Percentiles rank a stretch among this genome's conserved stretches.
These are phyloP conservation scores for Formica selysi DNA, from an alignment of 1,140 invertebrate species.

Conservation along the genomic window DNA sequence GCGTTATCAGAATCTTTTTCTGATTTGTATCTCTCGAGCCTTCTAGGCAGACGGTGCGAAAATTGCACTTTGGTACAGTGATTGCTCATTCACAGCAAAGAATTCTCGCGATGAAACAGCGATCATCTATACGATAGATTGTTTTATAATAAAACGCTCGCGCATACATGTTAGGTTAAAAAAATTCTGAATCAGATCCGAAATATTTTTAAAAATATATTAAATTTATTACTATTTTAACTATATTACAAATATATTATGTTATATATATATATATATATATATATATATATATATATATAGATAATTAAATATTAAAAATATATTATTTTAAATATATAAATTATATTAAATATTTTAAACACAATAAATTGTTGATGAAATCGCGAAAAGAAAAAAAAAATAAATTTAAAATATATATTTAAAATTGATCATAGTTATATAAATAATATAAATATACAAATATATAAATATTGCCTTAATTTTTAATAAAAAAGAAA, in stretches of 20 bases:
- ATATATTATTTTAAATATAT: too few species aligned
- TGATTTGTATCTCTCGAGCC: background rate
- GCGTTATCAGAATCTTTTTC: conserved; percentile 2
- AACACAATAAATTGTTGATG: too few species aligned
- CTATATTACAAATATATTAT: too few species aligned
- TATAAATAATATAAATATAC: too few species aligned
- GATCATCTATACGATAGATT: background rate
- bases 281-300: too few species aligned
- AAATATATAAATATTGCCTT: background rate
- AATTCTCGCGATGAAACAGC: background rate
- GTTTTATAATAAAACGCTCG: background rate
- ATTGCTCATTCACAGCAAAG: conserved; percentile 38
- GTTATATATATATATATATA: too few species aligned
- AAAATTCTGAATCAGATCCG: background rate
- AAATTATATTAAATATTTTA: too few species aligned
- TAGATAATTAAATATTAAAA: too few species aligned
- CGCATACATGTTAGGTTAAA: background rate
- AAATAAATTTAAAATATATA: too few species aligned
- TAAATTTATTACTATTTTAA: too few species aligned
- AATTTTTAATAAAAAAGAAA: background rate
- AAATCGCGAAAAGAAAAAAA: too few species aligned
- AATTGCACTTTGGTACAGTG: conserved; percentile 37
- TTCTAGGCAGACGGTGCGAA: background rate
- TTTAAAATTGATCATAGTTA: too few species aligned
- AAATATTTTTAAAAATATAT: background rate